Evolutionary conservation across 2,113 vertebrate species (phyloP).

Genomic region (Passer domesticus): DNA sequence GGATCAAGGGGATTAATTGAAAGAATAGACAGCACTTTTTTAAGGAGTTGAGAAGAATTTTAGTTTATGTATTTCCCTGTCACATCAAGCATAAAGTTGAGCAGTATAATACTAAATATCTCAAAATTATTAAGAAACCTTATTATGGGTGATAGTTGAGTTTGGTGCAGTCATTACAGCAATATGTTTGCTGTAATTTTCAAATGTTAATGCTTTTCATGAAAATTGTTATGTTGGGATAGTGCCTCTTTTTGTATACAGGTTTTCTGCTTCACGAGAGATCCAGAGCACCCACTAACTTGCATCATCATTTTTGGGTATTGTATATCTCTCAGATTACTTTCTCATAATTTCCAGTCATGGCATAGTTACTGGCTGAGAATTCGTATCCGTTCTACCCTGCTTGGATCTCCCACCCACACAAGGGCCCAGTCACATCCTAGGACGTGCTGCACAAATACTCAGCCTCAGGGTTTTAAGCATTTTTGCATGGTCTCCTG

Average conservation of each 20-base stretch:
- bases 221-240: neutral
- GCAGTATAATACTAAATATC: neutral
- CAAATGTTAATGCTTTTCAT: neutral
- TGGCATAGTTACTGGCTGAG: neutral
- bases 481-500: neutral
- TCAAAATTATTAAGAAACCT: neutral
- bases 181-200: neutral
- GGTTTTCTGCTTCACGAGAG: neutral
- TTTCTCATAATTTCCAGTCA: neutral
- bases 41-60: neutral
- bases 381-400: neutral
- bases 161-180: neutral
- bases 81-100: neutral
- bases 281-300: neutral
- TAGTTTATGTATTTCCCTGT: neutral
- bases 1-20: constrained; percentile 37
- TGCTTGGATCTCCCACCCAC: neutral
- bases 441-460: neutral
- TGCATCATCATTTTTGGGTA: neutral
- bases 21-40: neutral
- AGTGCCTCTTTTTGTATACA: neutral
- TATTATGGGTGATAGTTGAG: neutral
- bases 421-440: neutral
- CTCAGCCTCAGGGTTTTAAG: too few relatives aligned
- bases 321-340: neutral